Conservation (phyloP, 2,797 vertebrate species). For the Pseudochaenichthys georgianus region DNA sequence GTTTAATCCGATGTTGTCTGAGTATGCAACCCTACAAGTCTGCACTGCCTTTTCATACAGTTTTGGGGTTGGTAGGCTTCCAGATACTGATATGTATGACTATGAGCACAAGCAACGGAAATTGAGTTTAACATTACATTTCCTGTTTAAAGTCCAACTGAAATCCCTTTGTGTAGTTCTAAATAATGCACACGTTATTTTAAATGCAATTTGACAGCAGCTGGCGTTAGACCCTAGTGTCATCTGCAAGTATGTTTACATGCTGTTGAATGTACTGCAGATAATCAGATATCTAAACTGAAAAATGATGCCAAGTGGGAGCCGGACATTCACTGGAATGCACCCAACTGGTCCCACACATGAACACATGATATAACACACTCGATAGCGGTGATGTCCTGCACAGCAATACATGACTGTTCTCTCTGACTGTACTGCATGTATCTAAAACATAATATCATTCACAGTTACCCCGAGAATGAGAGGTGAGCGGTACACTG, state of each 20-base stretch:
- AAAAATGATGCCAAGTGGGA: background rate
- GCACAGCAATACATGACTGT: background rate
- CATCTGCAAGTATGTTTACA: background rate
- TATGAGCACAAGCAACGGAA: too few species aligned
- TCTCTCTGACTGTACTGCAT: constrained; percentile 1
- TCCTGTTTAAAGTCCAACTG: too few species aligned
- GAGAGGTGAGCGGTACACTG: background rate
- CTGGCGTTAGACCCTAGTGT: background rate
- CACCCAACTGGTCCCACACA: background rate
- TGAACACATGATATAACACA: too few species aligned
- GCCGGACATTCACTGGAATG: background rate
- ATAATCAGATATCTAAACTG: background rate
- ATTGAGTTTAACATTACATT: too few species aligned
- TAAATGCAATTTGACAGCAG: background rate
- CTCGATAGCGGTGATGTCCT: background rate
- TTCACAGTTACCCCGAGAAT: background rate
- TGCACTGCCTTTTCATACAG: too few species aligned
- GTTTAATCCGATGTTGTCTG: too few species aligned
- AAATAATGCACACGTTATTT: background rate
- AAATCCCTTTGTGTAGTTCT: too few species aligned
- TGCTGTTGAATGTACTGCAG: background rate
- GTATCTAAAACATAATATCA: background rate
- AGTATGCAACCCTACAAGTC: too few species aligned
- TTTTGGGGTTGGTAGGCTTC: too few species aligned
- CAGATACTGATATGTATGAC: too few species aligned